These are phyloP conservation scores for Busseola fusca DNA, from an alignment of 2,888 invertebrate species.

Conservation along the genomic window DNA sequence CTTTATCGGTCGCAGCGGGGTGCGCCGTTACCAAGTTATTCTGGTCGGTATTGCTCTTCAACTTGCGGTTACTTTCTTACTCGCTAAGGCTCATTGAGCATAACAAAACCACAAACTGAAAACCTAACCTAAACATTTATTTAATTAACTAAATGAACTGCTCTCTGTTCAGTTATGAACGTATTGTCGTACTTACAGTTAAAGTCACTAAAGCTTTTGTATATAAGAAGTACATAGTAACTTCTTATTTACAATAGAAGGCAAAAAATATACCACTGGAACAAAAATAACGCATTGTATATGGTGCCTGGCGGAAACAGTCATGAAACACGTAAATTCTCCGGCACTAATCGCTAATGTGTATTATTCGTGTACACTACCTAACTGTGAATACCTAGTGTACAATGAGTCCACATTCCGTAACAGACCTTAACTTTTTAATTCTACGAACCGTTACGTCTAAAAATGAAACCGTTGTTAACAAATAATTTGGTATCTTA, in stretches of 20 bases:
- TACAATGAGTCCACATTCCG: conserved; percentile 21
- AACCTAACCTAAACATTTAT: conserved; percentile 26
- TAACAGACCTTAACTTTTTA: conserved; percentile 3
- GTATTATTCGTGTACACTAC: conserved; percentile 23
- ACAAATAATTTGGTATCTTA: conserved; percentile 6
- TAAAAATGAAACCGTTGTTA: conserved; percentile 17
- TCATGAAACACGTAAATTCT: conserved; percentile 15
- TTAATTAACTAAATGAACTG: conserved; percentile 29
- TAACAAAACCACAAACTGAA: conserved; percentile 42
- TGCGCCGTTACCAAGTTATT: conserved; percentile 55
- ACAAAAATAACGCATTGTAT: conserved; percentile 6
- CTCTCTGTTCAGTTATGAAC: conserved; percentile 12
- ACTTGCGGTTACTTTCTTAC: conserved; percentile 51
- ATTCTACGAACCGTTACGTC: conserved; percentile 15
- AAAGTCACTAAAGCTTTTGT: conserved; percentile 7
- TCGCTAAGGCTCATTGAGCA: conserved; percentile 33
- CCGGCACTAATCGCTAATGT: conserved; percentile 30
- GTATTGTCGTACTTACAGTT: conserved; percentile 8
- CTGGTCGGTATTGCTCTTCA: conserved; percentile 54
- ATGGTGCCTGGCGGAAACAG: conserved; percentile 7
- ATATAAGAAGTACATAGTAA: not conserved
- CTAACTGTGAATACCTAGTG: conserved; percentile 28
- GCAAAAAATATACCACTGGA: not conserved
- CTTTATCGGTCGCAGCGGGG: conserved; percentile 56
- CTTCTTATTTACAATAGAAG: conserved; percentile 1